phyloP scores from a whole-genome alignment of 2,797 vertebrate genomes.

The Sibirionetta formosa region DNA sequence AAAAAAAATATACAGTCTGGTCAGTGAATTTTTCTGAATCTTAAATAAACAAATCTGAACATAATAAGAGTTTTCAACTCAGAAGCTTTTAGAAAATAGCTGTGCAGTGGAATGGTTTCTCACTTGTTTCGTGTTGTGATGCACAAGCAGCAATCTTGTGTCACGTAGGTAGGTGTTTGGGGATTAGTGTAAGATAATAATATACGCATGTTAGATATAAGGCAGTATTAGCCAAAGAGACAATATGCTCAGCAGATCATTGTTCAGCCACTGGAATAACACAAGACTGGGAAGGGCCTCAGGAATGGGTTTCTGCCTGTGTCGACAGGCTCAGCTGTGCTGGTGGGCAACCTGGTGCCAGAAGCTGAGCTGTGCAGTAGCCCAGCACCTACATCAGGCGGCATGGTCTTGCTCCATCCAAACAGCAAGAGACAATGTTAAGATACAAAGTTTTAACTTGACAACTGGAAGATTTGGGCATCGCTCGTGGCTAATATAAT shows the following conservation, averaged over 20 bases:
- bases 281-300: neutral
- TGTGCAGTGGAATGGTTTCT: neutral
- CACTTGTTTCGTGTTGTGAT: neutral
- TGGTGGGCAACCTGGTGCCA: neutral
- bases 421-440: neutral
- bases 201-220: neutral
- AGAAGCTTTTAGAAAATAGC: neutral
- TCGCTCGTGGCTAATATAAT: fast-evolving
- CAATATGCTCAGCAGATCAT: neutral
- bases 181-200: fast-evolving
- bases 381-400: fast-evolving
- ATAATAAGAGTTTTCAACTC: neutral
- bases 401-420: neutral
- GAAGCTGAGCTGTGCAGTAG: neutral
- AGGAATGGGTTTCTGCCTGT: neutral
- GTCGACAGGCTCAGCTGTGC: fast-evolving
- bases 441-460: neutral
- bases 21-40: neutral
- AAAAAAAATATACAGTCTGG: neutral
- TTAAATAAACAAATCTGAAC: neutral
- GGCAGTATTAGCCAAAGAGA: neutral
- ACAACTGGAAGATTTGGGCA: neutral
- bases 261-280: neutral
- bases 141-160: neutral
- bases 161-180: neutral